phyloP scores from a whole-genome alignment of 2,888 invertebrate species.

The Cataglyphis altisquamis region DNA sequence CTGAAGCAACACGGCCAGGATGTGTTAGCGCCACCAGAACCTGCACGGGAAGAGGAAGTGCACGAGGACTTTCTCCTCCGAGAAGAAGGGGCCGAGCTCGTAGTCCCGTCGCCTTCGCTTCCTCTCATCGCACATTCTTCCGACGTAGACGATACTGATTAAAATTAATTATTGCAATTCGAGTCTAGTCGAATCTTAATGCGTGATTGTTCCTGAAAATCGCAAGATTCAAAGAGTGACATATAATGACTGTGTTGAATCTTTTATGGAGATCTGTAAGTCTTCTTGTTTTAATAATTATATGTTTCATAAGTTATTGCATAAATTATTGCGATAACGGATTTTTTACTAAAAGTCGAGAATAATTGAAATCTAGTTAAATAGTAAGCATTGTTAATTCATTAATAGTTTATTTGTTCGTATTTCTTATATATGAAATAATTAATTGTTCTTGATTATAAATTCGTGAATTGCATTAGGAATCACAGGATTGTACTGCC shows the following conservation, averaged over 20 bases:
- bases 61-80: conserved; percentile 80
- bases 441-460: conserved; percentile 1
- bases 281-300: background rate
- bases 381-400: conserved; percentile 36
- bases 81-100: conserved; percentile 77
- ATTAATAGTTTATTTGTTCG: conserved; percentile 40
- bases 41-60: conserved; percentile 82
- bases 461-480: background rate
- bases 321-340: background rate
- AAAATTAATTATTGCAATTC: conserved; percentile 47
- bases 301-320: background rate
- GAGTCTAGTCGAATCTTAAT: conserved; percentile 40
- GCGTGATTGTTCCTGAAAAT: background rate
- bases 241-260: background rate
- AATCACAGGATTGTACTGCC: background rate
- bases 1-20: conserved; percentile 89
- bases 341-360: conserved; percentile 36
- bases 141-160: conserved; percentile 78
- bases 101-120: conserved; percentile 74
- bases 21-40: conserved; percentile 82
- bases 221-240: background rate
- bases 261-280: background rate
- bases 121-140: conserved; percentile 75
- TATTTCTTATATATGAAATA: conserved; percentile 1
- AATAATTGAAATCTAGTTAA: conserved; percentile 17